phyloP scores from a whole-genome alignment of 2,797 vertebrate genomes.

The Caiman crocodilus region DNA sequence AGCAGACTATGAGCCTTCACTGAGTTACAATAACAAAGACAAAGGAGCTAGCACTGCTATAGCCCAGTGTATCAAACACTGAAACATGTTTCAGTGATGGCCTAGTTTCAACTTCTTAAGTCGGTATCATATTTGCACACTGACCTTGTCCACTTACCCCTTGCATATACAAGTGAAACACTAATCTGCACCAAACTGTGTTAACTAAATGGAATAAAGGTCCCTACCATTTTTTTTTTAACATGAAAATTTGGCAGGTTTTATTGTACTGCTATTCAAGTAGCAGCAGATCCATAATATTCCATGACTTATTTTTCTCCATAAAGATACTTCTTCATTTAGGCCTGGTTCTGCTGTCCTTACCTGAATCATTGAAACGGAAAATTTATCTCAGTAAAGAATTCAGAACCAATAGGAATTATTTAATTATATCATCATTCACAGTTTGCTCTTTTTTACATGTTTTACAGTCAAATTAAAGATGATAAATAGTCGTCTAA shows the following conservation, averaged over 20 bases:
- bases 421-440: not conserved
- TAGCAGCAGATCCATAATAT: not conserved
- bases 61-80: not conserved
- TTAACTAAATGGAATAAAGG: not conserved
- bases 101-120: not conserved
- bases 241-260: not conserved
- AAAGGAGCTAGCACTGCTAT: not conserved
- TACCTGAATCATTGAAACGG: not conserved
- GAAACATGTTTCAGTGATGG: not conserved
- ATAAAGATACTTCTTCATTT: not conserved
- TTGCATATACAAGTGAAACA: rapidly evolving
- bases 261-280: not conserved
- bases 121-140: not conserved
- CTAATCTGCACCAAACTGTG: not conserved
- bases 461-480: not conserved
- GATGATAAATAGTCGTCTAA: slow-evolving; percentile 43
- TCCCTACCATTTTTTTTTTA: not conserved
- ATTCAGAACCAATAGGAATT: not conserved
- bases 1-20: not conserved
- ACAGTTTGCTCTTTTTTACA: not conserved
- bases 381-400: not conserved
- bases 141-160: not conserved
- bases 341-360: not conserved
- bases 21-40: slow-evolving; percentile 12
- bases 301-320: not conserved